These are phyloP conservation scores for Lipophrys pholis DNA, from an alignment of 2,113 vertebrate genomes.

Conservation along the genomic window DNA sequence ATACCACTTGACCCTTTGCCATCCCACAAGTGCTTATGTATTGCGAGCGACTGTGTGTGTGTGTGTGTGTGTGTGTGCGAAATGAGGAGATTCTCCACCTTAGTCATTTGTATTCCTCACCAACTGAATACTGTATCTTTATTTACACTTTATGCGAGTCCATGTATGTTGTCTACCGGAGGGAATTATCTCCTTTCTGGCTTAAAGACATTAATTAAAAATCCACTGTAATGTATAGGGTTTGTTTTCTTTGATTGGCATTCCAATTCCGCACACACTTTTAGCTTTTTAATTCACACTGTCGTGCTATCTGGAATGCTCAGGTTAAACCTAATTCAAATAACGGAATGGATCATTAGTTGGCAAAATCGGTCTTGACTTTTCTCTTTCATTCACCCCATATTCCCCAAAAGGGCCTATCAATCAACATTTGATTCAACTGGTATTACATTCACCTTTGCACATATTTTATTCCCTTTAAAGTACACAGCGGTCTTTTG, in stretches of 20 bases:
- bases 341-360: constrained; percentile 70
- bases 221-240: constrained; percentile 59
- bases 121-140: constrained; percentile 32
- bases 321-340: constrained; percentile 73
- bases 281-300: constrained; percentile 36
- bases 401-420: constrained; percentile 56
- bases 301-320: constrained; percentile 54
- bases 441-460: constrained; percentile 53
- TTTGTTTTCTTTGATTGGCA: constrained; percentile 53
- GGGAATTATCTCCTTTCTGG: constrained; percentile 81
- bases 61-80: constrained; percentile 58
- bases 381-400: constrained; percentile 59
- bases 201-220: constrained; percentile 61
- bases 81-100: constrained; percentile 87
- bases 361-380: constrained; percentile 61
- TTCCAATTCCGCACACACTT: constrained; percentile 56
- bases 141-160: constrained; percentile 2
- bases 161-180: constrained; percentile 56
- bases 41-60: constrained; percentile 12
- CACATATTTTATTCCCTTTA: constrained; percentile 62
- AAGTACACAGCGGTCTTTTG: constrained; percentile 58
- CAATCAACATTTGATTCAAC: constrained; percentile 63
- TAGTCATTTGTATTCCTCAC: constrained; percentile 81
- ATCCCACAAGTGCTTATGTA: constrained; percentile 60
- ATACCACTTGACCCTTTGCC: constrained; percentile 75